These are phyloP conservation scores for Xylophagus ater DNA, from an alignment of 2,888 invertebrate genomes.

Conservation along the genomic window DNA sequence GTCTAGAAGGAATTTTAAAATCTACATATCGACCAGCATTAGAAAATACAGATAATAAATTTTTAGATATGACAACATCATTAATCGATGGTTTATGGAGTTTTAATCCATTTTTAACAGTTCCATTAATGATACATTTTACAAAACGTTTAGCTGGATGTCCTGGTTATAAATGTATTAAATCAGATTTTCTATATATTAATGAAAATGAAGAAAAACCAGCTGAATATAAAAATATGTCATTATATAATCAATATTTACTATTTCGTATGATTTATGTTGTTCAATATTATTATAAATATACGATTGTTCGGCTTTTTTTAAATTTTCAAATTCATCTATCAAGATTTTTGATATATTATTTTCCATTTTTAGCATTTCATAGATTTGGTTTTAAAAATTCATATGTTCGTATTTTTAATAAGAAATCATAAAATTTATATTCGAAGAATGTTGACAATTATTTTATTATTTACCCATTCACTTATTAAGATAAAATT, in stretches of 20 bases:
- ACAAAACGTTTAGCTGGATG: slow-evolving; percentile 46
- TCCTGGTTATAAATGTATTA: slow-evolving; percentile 44
- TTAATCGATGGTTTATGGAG: slow-evolving; percentile 59
- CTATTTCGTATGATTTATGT: slow-evolving; percentile 30
- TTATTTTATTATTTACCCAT: too few relatives aligned
- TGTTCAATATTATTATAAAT: slow-evolving; percentile 38
- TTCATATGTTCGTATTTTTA: slow-evolving; percentile 13
- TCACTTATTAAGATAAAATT: too few relatives aligned
- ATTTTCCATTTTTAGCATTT: slow-evolving; percentile 16
- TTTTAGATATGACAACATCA: slow-evolving; percentile 51
- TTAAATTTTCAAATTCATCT: slow-evolving; percentile 47
- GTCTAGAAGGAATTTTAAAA: slow-evolving; percentile 44
- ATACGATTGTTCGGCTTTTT: slow-evolving; percentile 45
- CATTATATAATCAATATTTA: slow-evolving; percentile 39
- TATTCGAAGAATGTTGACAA: too few relatives aligned
- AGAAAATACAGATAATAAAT: slow-evolving; percentile 48
- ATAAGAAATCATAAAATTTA: too few relatives aligned
- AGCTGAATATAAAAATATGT: slow-evolving; percentile 38
- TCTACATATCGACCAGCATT: slow-evolving; percentile 52
- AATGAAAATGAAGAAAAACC: slow-evolving; percentile 35
- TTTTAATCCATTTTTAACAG: slow-evolving; percentile 50
- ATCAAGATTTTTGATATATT: slow-evolving; percentile 11
- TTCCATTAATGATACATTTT: slow-evolving; percentile 46
- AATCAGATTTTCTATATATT: slow-evolving; percentile 28
- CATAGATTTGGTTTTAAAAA: slow-evolving; percentile 15